Evolutionary conservation across 2,888 invertebrate genomes (phyloP).

Genomic region (Apoda limacodes): DNA sequence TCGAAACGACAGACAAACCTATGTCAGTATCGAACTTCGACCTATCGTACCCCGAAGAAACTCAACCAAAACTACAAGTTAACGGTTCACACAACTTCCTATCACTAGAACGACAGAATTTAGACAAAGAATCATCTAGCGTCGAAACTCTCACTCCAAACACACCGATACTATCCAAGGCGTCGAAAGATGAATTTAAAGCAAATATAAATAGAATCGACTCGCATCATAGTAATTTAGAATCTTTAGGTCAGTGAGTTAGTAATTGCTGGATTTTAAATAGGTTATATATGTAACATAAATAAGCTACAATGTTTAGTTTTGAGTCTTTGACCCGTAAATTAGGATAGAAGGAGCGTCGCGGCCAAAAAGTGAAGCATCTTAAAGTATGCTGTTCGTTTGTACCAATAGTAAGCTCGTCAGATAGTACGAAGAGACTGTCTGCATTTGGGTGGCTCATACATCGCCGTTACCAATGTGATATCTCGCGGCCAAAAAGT

Average conservation of each 20-base stretch:
- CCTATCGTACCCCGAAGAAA: constrained; percentile 30
- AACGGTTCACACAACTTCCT: constrained; percentile 50
- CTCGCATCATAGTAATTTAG: constrained; percentile 55
- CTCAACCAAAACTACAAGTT: constrained; percentile 19
- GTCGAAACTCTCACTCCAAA: constrained; percentile 27
- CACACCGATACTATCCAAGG: constrained; percentile 14
- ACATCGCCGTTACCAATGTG: no score
- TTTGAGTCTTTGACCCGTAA: no score
- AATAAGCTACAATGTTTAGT: no score
- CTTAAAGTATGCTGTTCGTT: no score
- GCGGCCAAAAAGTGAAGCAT: no score
- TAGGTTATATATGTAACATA: no score
- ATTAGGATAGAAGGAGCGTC: no score
- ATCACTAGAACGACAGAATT: constrained; percentile 30
- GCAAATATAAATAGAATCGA: constrained; percentile 64
- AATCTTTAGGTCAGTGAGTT: constrained; percentile 40
- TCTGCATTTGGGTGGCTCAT: no score
- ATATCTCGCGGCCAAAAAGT: no score
- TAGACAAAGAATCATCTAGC: constrained; percentile 30
- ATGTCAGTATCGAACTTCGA: constrained; percentile 42
- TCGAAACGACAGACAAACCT: constrained; percentile 31
- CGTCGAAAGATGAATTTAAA: constrained; percentile 41
- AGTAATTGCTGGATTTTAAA: no score
- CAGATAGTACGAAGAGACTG: no score
- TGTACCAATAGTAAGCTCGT: no score